Base-by-base conservation (phyloP, 2,113 vertebrate species). In the Myodes glareolus region DNA sequence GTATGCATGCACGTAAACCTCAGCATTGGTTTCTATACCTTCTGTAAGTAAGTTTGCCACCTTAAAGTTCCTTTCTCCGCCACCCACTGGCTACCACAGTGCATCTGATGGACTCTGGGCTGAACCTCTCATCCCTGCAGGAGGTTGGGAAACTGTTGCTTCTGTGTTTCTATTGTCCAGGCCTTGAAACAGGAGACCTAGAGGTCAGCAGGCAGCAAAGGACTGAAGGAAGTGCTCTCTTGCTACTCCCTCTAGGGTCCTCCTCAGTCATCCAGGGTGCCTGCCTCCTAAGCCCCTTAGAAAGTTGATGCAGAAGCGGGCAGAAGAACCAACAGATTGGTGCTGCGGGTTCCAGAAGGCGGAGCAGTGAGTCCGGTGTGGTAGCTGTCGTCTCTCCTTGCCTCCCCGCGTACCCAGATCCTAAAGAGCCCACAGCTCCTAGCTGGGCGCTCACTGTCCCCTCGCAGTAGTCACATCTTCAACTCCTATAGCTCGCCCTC, bases 121-220 rank as follows among this genome's bases (percentile, higher is more conserved):
- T 82, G 90, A 73, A 23, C 63, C 16, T 92, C 81, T 94, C 86
- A 6, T 39, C 12, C 63, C 61, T 3, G 21, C 85, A 14, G 63
- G 92, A 52, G 58, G 61, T 87, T 70, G 94, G 89, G 97, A 94
- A 90, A 96, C 96, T 94, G 78, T 65, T 77, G 94, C 89, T 95
- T 90, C 84, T 36, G 82, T 84, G 95, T 89, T 94, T 90, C 87
- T 36, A 89, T 77, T 50, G 4, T 3, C 47, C 81, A 86, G 39
- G 80, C 87, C 39, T 27, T 0, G 45, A 52, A 90, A 0, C n/a
- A 58, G 81, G 45, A 25, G 21, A 19, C 39, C 93, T 55, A 80
- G 36, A 52, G 72, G 72, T 77, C 65, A 45, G 68, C 82, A 13
- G 80, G 58, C 55, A 45, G 73, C 9, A 31, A 17, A 25, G 29